phyloP scores from a whole-genome alignment of 1,140 invertebrate genomes.

The Nylanderia fulva region DNA sequence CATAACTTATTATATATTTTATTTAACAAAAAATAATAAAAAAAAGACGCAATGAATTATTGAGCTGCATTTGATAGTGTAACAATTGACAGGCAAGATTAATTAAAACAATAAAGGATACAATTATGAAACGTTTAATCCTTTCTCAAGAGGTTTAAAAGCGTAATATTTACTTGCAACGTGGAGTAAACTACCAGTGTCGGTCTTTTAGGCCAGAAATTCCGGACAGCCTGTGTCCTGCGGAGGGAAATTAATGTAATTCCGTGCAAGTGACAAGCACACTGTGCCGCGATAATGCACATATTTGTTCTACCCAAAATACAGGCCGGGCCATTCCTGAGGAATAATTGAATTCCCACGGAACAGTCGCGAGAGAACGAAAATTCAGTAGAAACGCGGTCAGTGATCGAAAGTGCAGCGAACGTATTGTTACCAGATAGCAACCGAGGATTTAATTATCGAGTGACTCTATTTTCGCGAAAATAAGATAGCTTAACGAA shows the following conservation, averaged over 20 bases:
- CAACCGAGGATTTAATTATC: conserved; percentile 10
- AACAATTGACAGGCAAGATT: background rate
- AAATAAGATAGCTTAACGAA: conserved; percentile 41
- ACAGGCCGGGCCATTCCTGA: conserved; percentile 45
- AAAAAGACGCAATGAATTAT: background rate
- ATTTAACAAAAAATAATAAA: background rate
- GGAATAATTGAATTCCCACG: conserved; percentile 59
- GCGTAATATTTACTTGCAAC: conserved; percentile 5
- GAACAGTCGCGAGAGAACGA: conserved; percentile 38
- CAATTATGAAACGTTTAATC: conserved; percentile 6
- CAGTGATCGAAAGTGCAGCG: background rate
- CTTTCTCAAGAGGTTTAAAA: conserved; percentile 16
- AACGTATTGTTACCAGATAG: conserved; percentile 31
- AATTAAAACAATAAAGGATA: background rate
- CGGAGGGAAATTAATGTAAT: conserved; percentile 57
- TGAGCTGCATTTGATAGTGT: background rate
- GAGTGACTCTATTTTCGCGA: conserved; percentile 8
- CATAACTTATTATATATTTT: background rate
- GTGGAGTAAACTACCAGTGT: conserved; percentile 17
- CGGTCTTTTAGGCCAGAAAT: conserved; percentile 44
- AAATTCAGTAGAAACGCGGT: conserved; percentile 32
- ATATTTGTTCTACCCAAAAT: conserved; percentile 50
- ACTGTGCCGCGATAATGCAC: conserved; percentile 24
- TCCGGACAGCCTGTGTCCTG: conserved; percentile 24
- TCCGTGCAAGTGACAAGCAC: conserved; percentile 56